Evolutionary conservation across 2,113 vertebrate genomes (phyloP).

Genomic region (Dasyprocta punctata): DNA sequence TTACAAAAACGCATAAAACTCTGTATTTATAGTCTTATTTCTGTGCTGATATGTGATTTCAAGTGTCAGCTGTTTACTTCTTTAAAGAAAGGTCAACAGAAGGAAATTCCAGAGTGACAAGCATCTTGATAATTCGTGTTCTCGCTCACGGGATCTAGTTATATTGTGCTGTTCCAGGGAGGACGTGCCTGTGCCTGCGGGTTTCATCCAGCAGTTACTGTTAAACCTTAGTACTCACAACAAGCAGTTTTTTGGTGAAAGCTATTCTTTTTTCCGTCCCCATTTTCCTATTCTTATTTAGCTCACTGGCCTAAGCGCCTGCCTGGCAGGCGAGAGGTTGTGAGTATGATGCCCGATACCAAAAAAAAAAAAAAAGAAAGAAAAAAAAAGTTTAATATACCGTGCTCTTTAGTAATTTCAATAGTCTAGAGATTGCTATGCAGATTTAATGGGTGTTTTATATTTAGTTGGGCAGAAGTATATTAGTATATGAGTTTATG

Average conservation of each 20-base stretch:
- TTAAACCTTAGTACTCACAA: not conserved
- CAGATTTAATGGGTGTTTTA: conserved; percentile 22
- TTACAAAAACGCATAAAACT: not conserved
- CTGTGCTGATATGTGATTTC: not conserved
- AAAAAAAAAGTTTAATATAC: not conserved
- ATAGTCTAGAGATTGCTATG: not conserved
- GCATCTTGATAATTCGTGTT: not conserved
- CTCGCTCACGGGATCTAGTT: not conserved
- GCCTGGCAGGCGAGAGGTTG: too few species aligned
- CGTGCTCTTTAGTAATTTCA: not conserved
- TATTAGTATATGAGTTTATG: conserved; percentile 26
- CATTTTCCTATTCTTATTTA: not conserved
- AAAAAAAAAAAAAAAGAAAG: too few species aligned
- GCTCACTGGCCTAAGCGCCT: too few species aligned
- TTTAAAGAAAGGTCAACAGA: conserved; percentile 37
- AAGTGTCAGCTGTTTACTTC: conserved; percentile 5
- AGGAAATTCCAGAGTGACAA: conserved; percentile 59
- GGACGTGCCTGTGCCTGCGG: not conserved
- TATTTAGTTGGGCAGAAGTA: conserved; percentile 1
- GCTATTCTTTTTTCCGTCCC: not conserved
- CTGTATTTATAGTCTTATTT: not conserved
- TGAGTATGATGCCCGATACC: too few species aligned
- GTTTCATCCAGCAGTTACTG: not conserved
- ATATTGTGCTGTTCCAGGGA: conserved; percentile 21
- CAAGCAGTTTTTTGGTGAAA: not conserved